A percentile compares a stretch with the other conserved stretches of the same genome.
phyloP scores from a whole-genome alignment of 2,113 vertebrate genomes.

The Alethe diademata region DNA sequence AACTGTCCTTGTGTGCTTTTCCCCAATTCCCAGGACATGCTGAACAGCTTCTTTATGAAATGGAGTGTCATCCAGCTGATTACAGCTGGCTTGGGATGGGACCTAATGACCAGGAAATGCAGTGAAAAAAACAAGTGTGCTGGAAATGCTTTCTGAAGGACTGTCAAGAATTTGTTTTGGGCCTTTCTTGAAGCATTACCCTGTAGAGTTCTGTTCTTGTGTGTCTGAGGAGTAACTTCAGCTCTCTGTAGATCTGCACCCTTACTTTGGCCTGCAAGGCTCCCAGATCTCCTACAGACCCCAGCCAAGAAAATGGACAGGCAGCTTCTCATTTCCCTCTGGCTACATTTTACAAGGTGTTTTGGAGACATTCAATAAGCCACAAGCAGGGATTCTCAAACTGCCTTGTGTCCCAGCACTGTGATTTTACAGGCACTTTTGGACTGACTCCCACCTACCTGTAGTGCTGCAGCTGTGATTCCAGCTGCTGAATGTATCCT shows the following conservation, averaged over 20 bases:
- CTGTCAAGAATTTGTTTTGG: neutral
- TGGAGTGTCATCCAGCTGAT: neutral
- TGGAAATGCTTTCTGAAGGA: neutral
- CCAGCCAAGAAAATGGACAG: neutral
- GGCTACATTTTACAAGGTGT: neutral
- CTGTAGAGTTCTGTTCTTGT: accelerated
- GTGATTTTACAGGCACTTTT: neutral
- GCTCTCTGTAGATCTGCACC: neutral
- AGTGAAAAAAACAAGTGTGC: neutral
- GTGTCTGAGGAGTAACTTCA: neutral
- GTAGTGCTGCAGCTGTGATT: constrained; percentile 82
- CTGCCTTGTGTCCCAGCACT: neutral
- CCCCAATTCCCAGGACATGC: accelerated
- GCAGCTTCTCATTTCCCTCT: neutral
- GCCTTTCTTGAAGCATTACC: neutral
- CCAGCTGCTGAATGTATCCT: constrained; percentile 78
- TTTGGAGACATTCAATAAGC: neutral
- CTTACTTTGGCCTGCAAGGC: neutral
- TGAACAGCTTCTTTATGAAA: neutral
- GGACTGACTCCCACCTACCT: constrained; percentile 74
- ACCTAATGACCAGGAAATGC: neutral
- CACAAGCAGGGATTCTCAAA: neutral
- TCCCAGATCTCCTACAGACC: neutral
- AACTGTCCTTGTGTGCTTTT: neutral
- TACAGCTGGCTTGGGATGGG: neutral